Evolutionary conservation across 2,113 vertebrate genomes (phyloP).

Genomic region (Erinaceus europaeus): DNA sequence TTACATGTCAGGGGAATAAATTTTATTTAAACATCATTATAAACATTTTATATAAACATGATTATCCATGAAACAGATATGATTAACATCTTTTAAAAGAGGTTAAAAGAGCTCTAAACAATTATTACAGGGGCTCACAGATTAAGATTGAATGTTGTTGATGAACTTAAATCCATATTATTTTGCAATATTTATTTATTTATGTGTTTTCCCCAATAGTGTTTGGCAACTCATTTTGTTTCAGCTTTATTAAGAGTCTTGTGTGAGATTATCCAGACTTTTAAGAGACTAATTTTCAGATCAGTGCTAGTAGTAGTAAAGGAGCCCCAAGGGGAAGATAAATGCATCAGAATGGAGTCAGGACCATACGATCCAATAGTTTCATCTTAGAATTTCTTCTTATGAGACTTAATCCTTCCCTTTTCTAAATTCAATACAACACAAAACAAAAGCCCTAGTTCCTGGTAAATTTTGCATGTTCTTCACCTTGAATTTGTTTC

Average conservation of each 20-base stretch:
- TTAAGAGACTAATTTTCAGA: not conserved
- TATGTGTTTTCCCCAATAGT: no score
- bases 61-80: not conserved
- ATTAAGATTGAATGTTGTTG: not conserved
- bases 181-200: not conserved
- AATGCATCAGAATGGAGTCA: not conserved
- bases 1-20: conserved; percentile 10
- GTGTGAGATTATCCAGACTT: not conserved
- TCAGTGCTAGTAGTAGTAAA: not conserved
- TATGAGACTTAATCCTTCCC: not conserved
- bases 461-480: not conserved
- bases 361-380: not conserved
- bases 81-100: not conserved
- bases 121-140: not conserved
- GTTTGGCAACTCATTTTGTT: not conserved
- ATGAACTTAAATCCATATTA: not conserved
- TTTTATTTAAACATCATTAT: not conserved
- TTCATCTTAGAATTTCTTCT: no score
- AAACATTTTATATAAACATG: not conserved
- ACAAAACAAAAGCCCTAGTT: not conserved
- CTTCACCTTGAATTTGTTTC: conserved; percentile 5
- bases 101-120: not conserved
- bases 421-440: not conserved
- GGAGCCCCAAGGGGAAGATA: not conserved
- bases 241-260: not conserved